Base-by-base conservation (phyloP, 2,797 vertebrate species). In the Rhinoraja longicauda region DNA sequence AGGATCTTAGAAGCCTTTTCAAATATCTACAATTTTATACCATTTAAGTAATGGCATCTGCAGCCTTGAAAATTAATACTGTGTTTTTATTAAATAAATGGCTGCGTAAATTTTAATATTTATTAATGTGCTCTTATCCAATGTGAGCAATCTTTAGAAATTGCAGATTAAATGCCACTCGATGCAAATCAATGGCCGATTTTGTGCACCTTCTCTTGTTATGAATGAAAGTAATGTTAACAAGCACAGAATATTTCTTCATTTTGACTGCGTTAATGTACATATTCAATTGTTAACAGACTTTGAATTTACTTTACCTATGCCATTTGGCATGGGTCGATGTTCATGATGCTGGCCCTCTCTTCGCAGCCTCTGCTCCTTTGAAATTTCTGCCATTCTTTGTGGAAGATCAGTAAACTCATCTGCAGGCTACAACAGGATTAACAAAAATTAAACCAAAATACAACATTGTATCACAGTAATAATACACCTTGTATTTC, bases 391-490 rank as follows among this genome's bases (percentile, higher is more conserved):
- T 0, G 97, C 96, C 93, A 98, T 97, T 93, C 97, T 96, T 93
- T 97, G 94, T 0, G 98, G 96, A 93, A 98, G 95, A 94, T 99
- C 98, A 0, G 97, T 97, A 94, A 98, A 96, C 95, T 99, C 98
- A 94, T 99, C 98, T 94, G 98, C 96, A 36, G 98, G 97, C 98
- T 99, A 95, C 93, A 94, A 95, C 19, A 94, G 45, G 94, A 12
- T 94, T 93, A 53, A 53, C 45, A 53, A 53, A 53, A 5, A 53
- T 73, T 73, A 73, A 21, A 73, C 19, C 24, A 26, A 73, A 73
- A 73, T 64, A 24, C 1, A 73, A 21, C 7, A 62, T 73, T 72
- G 72, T 29, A 15, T 12, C 10, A 9, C 32, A 39, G 62, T 24
- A 36, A 19, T 39, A 67, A 32, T n/a, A n/a, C n/a, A 91, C 26